Conservation (phyloP, 2,113 vertebrate species). For the Zosterops lateralis region DNA sequence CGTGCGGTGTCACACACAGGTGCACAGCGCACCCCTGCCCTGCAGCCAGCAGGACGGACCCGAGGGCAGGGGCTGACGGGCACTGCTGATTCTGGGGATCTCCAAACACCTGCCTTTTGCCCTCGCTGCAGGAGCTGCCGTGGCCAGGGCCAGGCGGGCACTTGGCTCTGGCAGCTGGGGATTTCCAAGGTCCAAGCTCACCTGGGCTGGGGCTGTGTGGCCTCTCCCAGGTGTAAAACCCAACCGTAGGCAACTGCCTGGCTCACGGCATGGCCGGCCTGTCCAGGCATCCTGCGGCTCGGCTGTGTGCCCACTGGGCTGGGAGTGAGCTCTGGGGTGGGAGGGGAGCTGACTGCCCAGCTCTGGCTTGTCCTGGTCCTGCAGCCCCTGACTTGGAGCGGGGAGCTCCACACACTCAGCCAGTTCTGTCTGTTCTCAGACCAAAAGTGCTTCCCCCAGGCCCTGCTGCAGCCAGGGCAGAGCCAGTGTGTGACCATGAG, state of each 20-base stretch:
- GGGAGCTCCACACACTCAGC: not conserved
- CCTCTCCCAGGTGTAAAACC: not conserved
- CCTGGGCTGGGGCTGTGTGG: not conserved
- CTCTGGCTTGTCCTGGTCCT: not conserved
- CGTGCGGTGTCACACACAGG: rapidly evolving
- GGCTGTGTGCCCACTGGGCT: rapidly evolving
- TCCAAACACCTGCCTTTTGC: not conserved
- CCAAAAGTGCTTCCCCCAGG: not conserved
- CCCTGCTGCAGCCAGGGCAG: not conserved
- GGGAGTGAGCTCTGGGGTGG: not conserved
- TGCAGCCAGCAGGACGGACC: rapidly evolving
- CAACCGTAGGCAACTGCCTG: rapidly evolving
- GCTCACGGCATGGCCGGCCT: rapidly evolving
- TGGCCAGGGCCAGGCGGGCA: not conserved
- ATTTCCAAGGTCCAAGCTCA: constrained; percentile 12
- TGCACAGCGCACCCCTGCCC: not conserved
- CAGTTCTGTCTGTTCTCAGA: not conserved
- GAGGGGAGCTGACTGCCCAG: not conserved
- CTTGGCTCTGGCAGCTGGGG: not conserved
- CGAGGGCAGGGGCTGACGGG: rapidly evolving
- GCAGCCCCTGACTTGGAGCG: not conserved
- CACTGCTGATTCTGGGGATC: rapidly evolving
- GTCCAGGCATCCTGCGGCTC: not conserved
- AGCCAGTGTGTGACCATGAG: not conserved
- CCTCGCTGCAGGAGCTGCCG: not conserved